Evolutionary conservation across 2,797 vertebrate genomes (phyloP).

Genomic region (Botia almorhae): DNA sequence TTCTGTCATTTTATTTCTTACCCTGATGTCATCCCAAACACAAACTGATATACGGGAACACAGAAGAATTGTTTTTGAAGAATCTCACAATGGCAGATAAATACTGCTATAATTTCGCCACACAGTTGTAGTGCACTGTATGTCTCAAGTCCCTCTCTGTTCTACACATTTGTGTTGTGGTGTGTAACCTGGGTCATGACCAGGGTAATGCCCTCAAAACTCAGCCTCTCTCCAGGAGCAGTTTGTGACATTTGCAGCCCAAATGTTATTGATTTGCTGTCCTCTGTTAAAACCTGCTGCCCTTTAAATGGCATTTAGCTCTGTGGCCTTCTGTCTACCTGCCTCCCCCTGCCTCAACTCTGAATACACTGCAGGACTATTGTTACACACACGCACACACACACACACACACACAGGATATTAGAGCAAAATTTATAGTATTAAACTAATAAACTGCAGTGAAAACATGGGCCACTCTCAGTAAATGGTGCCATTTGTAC

Average conservation of each 20-base stretch:
- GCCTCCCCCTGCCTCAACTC: background rate
- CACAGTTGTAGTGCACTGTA: background rate
- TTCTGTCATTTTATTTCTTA: background rate
- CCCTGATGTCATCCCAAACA: background rate
- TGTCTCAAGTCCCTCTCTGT: background rate
- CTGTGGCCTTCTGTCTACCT: background rate
- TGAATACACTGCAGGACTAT: background rate
- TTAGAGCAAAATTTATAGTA: background rate
- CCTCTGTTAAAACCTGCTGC: conserved; percentile 56
- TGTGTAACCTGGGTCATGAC: background rate
- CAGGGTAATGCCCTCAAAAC: conserved; percentile 8
- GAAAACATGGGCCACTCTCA: background rate
- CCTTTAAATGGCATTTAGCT: conserved; percentile 64
- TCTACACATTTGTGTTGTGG: conserved; percentile 5
- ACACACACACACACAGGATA: background rate
- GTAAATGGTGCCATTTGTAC: background rate
- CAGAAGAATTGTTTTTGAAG: background rate
- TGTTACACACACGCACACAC: background rate
- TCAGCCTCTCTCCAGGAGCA: conserved; percentile 4
- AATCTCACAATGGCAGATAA: background rate
- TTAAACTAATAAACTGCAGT: background rate
- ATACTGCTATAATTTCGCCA: background rate
- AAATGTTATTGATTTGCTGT: conserved; percentile 35
- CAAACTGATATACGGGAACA: background rate
- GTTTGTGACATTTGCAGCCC: conserved; percentile 38